Percentiles rank a stretch among this genome's conserved stretches.
Conservation (phyloP, 2,113 vertebrate species). For the Neodon shergylaensis region DNA sequence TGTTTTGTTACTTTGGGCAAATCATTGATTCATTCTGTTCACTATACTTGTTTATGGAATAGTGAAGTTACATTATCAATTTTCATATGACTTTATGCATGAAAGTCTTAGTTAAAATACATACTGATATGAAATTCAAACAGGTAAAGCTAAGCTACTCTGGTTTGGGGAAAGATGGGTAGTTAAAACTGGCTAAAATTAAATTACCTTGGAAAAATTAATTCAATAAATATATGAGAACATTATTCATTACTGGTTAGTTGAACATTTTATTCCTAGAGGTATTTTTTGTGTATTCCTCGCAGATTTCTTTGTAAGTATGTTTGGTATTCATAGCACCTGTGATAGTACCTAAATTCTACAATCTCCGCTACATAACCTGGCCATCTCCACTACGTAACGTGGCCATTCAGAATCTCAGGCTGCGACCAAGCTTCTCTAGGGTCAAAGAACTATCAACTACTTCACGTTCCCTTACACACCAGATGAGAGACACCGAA, state of each 20-base stretch:
- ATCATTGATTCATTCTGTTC: background rate
- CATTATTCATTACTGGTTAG: background rate
- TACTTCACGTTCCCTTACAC: background rate
- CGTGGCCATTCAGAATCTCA: background rate
- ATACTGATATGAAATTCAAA: background rate
- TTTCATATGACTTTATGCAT: background rate
- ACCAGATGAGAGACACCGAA: background rate
- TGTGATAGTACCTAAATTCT: background rate
- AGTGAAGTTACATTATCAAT: background rate
- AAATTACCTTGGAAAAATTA: background rate
- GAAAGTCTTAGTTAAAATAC: slow-evolving; percentile 12
- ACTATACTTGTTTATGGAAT: slow-evolving; percentile 25
- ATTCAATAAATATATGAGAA: background rate
- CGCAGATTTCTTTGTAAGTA: background rate
- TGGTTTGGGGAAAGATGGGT: background rate
- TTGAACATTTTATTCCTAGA: background rate
- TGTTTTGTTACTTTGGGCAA: background rate
- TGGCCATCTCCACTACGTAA: no score
- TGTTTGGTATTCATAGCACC: background rate
- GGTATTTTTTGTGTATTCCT: background rate
- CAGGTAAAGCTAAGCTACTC: background rate
- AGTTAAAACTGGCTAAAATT: background rate
- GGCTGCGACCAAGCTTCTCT: background rate
- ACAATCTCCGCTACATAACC: background rate
- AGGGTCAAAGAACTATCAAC: background rate